phyloP scores from a whole-genome alignment of 2,888 invertebrate genomes.

The Amphipoea lucens region DNA sequence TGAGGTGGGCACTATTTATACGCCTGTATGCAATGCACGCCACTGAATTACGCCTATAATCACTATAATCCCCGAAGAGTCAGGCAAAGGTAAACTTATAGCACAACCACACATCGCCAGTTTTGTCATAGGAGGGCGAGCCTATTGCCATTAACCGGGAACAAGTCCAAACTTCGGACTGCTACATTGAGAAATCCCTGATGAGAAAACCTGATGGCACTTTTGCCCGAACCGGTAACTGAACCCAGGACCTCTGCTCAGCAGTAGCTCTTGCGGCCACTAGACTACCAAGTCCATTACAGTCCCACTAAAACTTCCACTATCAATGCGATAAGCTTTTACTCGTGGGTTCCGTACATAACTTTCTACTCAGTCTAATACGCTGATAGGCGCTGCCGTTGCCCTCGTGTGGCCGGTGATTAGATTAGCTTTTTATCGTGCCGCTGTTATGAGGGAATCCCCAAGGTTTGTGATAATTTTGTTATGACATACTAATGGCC shows the following conservation, averaged over 20 bases:
- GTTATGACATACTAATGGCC: background rate
- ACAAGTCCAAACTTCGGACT: too few species aligned
- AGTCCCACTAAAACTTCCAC: background rate
- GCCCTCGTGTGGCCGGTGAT: slow-evolving; percentile 16
- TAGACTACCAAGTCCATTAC: background rate
- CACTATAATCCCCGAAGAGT: too few species aligned
- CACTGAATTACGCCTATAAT: too few species aligned
- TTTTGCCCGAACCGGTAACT: too few species aligned
- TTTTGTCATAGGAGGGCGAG: too few species aligned
- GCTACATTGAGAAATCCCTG: too few species aligned
- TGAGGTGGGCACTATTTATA: too few species aligned
- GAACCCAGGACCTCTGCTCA: background rate
- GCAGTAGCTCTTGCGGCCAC: background rate
- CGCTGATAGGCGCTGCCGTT: background rate
- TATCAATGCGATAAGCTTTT: slow-evolving; percentile 22
- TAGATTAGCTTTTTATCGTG: slow-evolving; percentile 35
- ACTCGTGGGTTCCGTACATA: slow-evolving; percentile 1
- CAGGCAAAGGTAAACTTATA: too few species aligned
- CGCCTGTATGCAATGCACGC: too few species aligned
- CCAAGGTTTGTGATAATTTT: slow-evolving; percentile 1
- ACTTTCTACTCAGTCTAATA: slow-evolving; percentile 30
- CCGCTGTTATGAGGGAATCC: slow-evolving; percentile 3
- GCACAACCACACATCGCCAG: too few species aligned
- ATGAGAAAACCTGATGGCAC: too few species aligned
- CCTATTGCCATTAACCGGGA: too few species aligned